Base-by-base conservation (phyloP, 2,797 vertebrate genomes). In the Artibeus lituratus region DNA sequence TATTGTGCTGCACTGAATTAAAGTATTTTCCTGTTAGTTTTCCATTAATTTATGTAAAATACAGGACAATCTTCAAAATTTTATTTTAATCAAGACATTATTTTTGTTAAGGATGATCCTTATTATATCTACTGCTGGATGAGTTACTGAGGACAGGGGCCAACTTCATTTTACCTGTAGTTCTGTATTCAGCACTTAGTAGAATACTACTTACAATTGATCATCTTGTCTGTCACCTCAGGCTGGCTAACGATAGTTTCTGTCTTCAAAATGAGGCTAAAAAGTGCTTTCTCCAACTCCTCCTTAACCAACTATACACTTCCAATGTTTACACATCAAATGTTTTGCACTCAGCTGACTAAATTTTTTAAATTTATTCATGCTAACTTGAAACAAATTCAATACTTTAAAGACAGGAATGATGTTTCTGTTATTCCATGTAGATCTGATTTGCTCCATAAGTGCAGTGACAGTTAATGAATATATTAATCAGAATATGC, bases 31-130 rank as follows among this genome's bases (percentile, higher is more conserved):
- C 39, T 67, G 49, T 14, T 24, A 42, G 3, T 70, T 96, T 88
- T 7, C 77, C 32, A 74, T 82, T 92, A 78, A 85, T 15, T 95
- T 12, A 90, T 80, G 16, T 42, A 83, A 94, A 82, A 42, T 29
- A 53, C 0, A 76, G 12, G 2, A 5, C 24, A 26, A 35, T 53
- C 10, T 90, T 87, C 26, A 21, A 96, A 81, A 82, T 86, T 77
- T 18, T 2, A 44, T 89, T 96, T 95, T 90, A 90, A 84, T 77
- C 10, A 84, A 91, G 70, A 15, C n/a, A 86, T 51, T 93, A 69
- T 83, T 83, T 12, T 69, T 29, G 18, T 65, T 83, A 42, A 81
- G 44, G 94, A 82, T 59, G 35, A 88, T 9, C n/a, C 11, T 1
- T 70, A 7, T 55, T 53, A n/a, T 3, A 26, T 37, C 39, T 24